Evolutionary conservation across 1,140 invertebrate species (phyloP), one percentile per base, ranked within the genome.

Genomic region (Bombus ignitus): DNA sequence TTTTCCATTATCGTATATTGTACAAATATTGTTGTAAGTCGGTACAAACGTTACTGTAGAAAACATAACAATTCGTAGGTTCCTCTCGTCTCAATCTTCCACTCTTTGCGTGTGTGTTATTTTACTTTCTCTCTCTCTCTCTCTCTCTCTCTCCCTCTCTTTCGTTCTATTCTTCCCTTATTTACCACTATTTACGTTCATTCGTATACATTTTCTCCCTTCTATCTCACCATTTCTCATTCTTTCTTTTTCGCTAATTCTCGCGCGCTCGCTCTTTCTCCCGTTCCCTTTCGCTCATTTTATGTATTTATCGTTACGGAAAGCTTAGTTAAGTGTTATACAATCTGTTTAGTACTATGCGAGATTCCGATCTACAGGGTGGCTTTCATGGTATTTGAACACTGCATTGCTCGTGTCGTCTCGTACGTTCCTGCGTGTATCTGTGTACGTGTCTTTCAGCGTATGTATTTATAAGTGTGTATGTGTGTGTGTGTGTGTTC

Each of bases 11-110:
- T 92, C 91, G 92, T 94, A 94, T 94, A 95, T 94, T 94, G 92
- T 95, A 95, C 93, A 95, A 94, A 94, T 95, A 95, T 95, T 95
- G 94, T 95, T 95, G 94, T 93, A 94, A 94, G 94, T 95, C 92
- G 94, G 94, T 95, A 95, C 94, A 95, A 95, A 95, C 93, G 92
- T 95, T 95, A 95, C 92, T 94, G 94, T 95, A 95, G 94, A 95
- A 95, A 95, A 95, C 94, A 94, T 94, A 95, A 94, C 93, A 93
- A 95, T 93, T 95, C 91, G 89, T 90, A 91, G 89, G 88, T 93
- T 92, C 88, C 76, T 91, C 83, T 91, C 83, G 82, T 83, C 57
- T 77, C 57, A 77, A 79, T 86, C 84, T 91, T 86, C 82, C 79
- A 83, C 66, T n/a, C 72, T 84, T 42, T 83, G 9, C 53, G 39